Conservation (phyloP, 2,113 vertebrate species). For the Leucoraja erinaceus region DNA sequence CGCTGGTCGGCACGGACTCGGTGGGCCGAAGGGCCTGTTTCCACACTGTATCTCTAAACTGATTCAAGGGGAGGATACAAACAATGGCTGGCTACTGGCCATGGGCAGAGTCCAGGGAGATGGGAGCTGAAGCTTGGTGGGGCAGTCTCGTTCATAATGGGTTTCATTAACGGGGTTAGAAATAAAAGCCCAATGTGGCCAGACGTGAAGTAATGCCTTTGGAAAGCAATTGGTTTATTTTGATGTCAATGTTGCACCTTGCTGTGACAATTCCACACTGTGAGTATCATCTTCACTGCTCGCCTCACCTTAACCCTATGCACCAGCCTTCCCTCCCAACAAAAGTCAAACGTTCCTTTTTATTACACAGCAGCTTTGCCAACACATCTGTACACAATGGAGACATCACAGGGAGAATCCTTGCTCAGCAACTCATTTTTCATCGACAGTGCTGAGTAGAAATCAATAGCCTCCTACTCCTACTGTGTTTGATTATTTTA, state of each 20-base stretch:
- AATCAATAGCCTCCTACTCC: background rate
- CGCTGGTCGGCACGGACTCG: no score
- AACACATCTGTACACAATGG: background rate
- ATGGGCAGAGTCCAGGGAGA: background rate
- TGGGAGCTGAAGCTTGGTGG: background rate
- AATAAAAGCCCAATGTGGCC: background rate
- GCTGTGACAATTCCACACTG: background rate
- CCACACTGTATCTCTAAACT: background rate
- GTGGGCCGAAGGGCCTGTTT: no score
- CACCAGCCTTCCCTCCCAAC: background rate
- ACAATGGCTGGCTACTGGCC: background rate
- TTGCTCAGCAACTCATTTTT: background rate
- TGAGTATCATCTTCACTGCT: background rate
- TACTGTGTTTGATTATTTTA: background rate
- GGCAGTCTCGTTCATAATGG: no score
- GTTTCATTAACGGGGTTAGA: background rate
- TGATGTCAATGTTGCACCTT: background rate
- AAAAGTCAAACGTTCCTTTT: background rate
- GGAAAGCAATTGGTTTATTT: background rate
- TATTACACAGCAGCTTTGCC: background rate
- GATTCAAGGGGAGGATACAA: background rate
- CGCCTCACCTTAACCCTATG: background rate
- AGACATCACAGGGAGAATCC: background rate
- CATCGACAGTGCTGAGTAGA: background rate
- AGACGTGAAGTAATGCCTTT: background rate